Base-by-base conservation (phyloP, 2,797 vertebrate species). In the Xiphophorus birchmanni region DNA sequence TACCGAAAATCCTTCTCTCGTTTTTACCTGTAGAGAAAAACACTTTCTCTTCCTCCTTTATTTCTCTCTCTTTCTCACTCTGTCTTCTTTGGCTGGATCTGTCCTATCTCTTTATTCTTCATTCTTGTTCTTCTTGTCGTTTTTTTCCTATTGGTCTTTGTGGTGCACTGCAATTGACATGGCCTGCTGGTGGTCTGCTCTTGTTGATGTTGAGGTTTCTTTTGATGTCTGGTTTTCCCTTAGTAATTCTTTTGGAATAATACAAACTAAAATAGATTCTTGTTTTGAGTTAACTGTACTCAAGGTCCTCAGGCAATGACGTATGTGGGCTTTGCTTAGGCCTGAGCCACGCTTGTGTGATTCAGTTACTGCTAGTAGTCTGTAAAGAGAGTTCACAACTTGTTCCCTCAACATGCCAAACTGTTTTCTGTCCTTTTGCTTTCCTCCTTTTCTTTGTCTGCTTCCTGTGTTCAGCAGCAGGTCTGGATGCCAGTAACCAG, bases 401-500 rank as follows among this genome's bases (percentile, higher is more conserved):
- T 52, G 37, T 79, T 87, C 80, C 80, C 76, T 79, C 84, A 73
- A 75, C 60, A 80, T 93, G 84, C 87, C 93, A 89, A 93, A 90
- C 88, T 91, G 82, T 88, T 93, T 91, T 91, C 84, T 93, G 88
- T 89, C 86, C 79, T 89, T 86, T 85, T 77, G 80, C 85, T 83
- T 65, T 78, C 82, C 82, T 80, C 76, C 73, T 79, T 88, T 71
- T 92, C 21, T 88, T 71, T 90, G n/a, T 90, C 78, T 92, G 58
- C 83, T 84, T 89, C 88, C 77, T 85, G 72, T 90, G 73, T 89
- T 75, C 86, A 94, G 91, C 93, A 95, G 93, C 96, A 98, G 97
- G 97, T 98, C 91, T 99, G 98, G 98, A 98, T 94, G 97, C 97
- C 97, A 97, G 96, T 96, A 96, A 98, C 95, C 97, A 97, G 94